Evolutionary conservation across 2,888 invertebrate genomes (phyloP).

Genomic region (Megamerina dolium): DNA sequence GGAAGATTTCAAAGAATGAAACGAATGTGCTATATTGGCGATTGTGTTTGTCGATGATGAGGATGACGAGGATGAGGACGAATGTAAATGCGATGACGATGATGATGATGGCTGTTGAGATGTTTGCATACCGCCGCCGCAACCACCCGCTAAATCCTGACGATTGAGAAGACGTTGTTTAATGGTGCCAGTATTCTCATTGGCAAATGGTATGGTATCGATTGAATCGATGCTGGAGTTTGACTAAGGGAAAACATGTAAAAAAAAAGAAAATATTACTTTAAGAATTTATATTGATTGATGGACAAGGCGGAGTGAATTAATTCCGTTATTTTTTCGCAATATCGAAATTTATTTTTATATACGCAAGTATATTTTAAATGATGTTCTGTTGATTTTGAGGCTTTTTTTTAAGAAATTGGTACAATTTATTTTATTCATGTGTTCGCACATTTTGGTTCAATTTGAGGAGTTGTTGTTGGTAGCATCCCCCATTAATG

Average conservation of each 20-base stretch:
- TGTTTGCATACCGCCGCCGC: too few relatives aligned
- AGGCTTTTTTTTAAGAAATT: too few relatives aligned
- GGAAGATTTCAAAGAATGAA: constrained; percentile 48
- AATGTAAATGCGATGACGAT: constrained; percentile 53
- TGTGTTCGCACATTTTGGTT: too few relatives aligned
- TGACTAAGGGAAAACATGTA: constrained; percentile 55
- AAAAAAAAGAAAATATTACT: constrained; percentile 1
- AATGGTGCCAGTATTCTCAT: constrained; percentile 97
- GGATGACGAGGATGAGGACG: constrained; percentile 49
- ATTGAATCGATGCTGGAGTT: constrained; percentile 90
- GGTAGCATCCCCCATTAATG: too few relatives aligned
- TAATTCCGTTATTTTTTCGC: too few relatives aligned
- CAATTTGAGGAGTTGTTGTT: too few relatives aligned
- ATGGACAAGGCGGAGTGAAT: neutral
- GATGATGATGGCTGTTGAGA: constrained; percentile 38
- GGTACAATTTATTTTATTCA: too few relatives aligned
- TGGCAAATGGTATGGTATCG: constrained; percentile 94
- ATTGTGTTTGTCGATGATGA: constrained; percentile 48
- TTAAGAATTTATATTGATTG: neutral
- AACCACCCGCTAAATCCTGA: constrained; percentile 44
- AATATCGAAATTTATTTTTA: too few relatives aligned
- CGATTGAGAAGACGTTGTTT: constrained; percentile 67
- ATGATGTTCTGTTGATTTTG: too few relatives aligned
- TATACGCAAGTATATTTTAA: too few relatives aligned
- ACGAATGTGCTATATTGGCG: constrained; percentile 48